Conservation (phyloP, 2,888 invertebrate species). For the Brachynemurus nebulosus region DNA sequence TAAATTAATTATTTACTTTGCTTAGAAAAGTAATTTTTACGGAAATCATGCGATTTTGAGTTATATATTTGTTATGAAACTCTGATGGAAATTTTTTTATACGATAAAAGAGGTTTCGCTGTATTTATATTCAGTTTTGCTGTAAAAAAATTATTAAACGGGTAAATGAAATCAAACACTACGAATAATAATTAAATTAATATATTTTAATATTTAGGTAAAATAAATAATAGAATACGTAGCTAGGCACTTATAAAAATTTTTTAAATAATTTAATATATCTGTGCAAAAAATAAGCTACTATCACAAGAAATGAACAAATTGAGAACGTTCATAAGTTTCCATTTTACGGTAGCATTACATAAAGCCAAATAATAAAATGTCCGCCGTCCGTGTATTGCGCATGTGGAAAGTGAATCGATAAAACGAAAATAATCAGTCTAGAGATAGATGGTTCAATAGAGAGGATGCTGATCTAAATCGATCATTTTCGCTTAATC, state of each 20-base stretch:
- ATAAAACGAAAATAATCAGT: not conserved
- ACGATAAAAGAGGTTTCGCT: no score
- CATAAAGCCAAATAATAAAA: not conserved
- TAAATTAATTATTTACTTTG: no score
- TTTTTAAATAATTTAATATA: not conserved
- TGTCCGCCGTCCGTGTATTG: not conserved
- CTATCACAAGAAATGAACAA: constrained; percentile 2
- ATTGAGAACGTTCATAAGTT: not conserved
- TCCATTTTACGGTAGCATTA: constrained; percentile 1
- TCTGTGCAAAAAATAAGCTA: constrained; percentile 1
- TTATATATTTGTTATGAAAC: no score
- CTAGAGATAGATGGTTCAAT: not conserved
- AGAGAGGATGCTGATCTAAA: constrained; percentile 1
- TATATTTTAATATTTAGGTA: no score
- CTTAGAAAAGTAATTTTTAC: no score
- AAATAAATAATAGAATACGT: not conserved
- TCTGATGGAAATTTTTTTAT: no score
- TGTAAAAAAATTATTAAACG: no score
- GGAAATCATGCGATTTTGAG: no score
- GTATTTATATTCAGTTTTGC: no score
- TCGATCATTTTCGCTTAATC: no score
- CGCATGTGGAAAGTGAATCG: not conserved
- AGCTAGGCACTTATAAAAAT: constrained; percentile 3
- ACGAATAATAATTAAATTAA: no score
- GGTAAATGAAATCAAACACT: no score